These are phyloP conservation scores for Drosophila neotestacea DNA, from an alignment of 2,888 invertebrate species.

Conservation along the genomic window DNA sequence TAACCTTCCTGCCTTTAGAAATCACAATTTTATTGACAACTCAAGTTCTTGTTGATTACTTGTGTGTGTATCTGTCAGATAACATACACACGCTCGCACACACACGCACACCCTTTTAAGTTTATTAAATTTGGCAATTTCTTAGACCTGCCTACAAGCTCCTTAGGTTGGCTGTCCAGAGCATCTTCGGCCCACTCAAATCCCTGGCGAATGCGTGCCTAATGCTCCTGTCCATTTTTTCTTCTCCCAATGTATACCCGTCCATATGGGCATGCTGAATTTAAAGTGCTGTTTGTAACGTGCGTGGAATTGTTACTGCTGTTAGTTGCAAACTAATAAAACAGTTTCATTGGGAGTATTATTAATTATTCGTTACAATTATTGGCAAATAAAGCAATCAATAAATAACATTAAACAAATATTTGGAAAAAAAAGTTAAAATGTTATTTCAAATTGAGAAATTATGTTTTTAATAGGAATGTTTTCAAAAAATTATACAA, in stretches of 20 bases:
- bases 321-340: too few species aligned
- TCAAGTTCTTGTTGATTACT: conserved; percentile 80
- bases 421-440: too few species aligned
- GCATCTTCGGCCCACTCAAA: conserved; percentile 48
- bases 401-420: too few species aligned
- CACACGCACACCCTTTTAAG: conserved; percentile 76
- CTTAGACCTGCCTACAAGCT: conserved; percentile 59
- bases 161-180: conserved; percentile 44
- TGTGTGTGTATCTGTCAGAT: conserved; percentile 61
- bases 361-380: too few species aligned
- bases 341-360: too few species aligned
- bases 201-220: conserved; percentile 74
- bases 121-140: conserved; percentile 82
- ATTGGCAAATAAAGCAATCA: too few species aligned
- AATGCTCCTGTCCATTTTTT: conserved; percentile 68
- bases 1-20: conserved; percentile 69
- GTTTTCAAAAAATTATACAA: too few species aligned
- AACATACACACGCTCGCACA: conserved; percentile 22
- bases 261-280: background rate
- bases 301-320: too few species aligned
- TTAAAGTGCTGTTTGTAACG: background rate
- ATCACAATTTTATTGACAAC: conserved; percentile 82
- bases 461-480: too few species aligned
- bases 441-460: too few species aligned
- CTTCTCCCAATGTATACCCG: background rate